Conservation (phyloP, 37 sponge, comb jelly and placozoan species). For the Diacarnus erythraeanus region DNA sequence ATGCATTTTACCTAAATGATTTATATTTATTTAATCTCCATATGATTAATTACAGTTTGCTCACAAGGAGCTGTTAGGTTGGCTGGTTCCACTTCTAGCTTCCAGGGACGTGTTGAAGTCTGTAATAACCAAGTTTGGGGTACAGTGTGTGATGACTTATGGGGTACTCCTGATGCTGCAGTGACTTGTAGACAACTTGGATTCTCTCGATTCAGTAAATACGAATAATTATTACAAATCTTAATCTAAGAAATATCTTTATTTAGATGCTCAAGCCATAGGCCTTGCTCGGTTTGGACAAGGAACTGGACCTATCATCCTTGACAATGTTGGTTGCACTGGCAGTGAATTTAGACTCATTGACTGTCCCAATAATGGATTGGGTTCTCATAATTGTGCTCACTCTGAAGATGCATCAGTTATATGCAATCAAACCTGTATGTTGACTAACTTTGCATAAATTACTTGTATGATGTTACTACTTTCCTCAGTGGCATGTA, state of each 20-base stretch:
- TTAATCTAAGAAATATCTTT: too few relatives aligned
- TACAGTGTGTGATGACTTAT: conserved; percentile 18
- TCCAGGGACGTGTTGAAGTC: conserved; percentile 13
- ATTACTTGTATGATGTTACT: background rate
- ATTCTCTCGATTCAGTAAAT: background rate
- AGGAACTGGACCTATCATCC: background rate
- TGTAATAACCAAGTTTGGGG: conserved; percentile 16
- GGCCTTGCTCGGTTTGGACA: background rate
- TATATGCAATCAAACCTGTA: background rate
- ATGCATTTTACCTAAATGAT: too few relatives aligned
- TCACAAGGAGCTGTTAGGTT: conserved; percentile 1
- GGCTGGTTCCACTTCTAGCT: background rate
- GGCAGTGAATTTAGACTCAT: background rate
- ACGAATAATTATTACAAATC: too few relatives aligned
- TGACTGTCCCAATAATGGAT: background rate
- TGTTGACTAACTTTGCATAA: background rate
- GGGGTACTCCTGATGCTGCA: conserved; percentile 2
- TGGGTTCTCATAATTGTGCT: background rate
- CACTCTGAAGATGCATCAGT: conserved; percentile 5
- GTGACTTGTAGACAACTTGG: conserved; percentile 6
- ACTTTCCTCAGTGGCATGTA: background rate
- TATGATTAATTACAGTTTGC: conserved; percentile 1
- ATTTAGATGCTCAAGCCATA: background rate
- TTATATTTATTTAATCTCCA: too few relatives aligned
- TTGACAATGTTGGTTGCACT: background rate